Evolutionary conservation across 2,888 invertebrate species (phyloP), one percentile per base, ranked within the genome.

Genomic region (Erebia aethiops): DNA sequence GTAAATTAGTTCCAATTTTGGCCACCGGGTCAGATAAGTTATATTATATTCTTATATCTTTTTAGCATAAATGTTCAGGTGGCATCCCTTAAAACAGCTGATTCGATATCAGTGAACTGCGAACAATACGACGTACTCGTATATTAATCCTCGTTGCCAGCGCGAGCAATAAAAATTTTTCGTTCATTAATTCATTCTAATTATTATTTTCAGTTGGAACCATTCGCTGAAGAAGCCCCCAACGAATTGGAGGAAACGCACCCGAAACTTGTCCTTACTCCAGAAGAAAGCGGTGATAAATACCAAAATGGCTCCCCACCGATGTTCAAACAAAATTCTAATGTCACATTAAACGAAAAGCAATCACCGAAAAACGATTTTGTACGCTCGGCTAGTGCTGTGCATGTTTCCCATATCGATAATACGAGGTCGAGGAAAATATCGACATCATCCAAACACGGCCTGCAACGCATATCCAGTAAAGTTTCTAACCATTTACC

Each of bases 351-450:
- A 0, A 87, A 87, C 57, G 87, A 87, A 1, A 75, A 78, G 14
- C 77, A 74, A 7, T 81, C 83, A 0, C 80, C 82, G 35, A 82
- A 80, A 62, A 64, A 75, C 0, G 76, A 86, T 68, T 95, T 96
- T 82, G 94, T 94, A 0, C 85, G 96, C 73, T 97, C 96, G 72
- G 96, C 95, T 13, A 97, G 97, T 65, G 96, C 96, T 41, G 96
- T 95, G 0, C 95, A 95, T 43, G 94, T 97, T 14, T 94, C 95
- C 73, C 94, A 94, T 1, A 77, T 81, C 2, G 74, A 89, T 79
- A 82, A 84, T 72, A 75, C 82, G 77, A 75, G 94, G 81, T 77
- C 80, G 51, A 77, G 94, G 81, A 89, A 92, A 83, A 82, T 87
- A 73, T 84, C 87, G 1, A 88, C 92, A 0, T 87, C 91, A 0